Conservation (phyloP, 2,888 invertebrate species). For the Eupithecia insigniata region DNA sequence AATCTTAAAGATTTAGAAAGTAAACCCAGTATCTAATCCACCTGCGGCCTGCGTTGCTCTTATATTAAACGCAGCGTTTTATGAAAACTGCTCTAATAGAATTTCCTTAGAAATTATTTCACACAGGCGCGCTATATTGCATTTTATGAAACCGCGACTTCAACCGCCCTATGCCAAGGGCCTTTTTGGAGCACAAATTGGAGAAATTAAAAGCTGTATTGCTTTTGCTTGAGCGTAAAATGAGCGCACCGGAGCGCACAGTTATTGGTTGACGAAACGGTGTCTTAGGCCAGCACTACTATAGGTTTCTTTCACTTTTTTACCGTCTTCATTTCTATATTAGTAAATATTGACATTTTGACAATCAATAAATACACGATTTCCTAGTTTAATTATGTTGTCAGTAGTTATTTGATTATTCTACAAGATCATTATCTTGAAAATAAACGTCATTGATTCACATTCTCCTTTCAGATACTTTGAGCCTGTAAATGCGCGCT, state of each 20-base stretch:
- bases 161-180: neutral
- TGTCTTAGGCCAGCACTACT: no score
- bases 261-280: neutral
- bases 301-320: no score
- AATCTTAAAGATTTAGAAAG: neutral
- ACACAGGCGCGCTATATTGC: conserved; percentile 7
- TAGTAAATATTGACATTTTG: no score
- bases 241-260: neutral
- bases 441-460: no score
- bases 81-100: conserved; percentile 10
- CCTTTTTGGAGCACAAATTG: neutral
- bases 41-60: neutral
- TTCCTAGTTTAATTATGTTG: no score
- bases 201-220: neutral
- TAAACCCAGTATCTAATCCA: neutral
- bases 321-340: no score
- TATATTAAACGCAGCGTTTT: conserved; percentile 3
- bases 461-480: no score
- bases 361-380: no score
- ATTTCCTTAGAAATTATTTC: conserved; percentile 16
- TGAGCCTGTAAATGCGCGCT: neutral
- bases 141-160: conserved; percentile 12
- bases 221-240: neutral
- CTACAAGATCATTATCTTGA: no score
- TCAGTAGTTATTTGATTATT: no score